Conservation (phyloP, 2,113 vertebrate genomes). For the Thryonomys swinderianus region DNA sequence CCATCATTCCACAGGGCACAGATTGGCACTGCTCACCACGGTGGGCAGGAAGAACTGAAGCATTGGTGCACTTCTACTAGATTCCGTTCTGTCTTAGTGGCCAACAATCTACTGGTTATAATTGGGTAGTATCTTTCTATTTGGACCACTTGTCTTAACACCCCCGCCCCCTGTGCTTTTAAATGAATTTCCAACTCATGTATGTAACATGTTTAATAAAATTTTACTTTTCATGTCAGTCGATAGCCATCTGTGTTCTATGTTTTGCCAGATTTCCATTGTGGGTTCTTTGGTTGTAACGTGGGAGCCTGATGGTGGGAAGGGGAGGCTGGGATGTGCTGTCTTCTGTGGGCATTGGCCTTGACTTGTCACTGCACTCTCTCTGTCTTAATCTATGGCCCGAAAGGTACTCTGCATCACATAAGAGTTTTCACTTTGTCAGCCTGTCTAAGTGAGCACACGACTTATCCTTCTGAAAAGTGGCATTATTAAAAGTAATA, state of each 20-base stretch:
- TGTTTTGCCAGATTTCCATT: slow-evolving; percentile 77
- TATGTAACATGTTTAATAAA: slow-evolving; percentile 96
- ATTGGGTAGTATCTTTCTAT: slow-evolving; percentile 92
- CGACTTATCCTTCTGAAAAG: slow-evolving; percentile 85
- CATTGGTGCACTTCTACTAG: slow-evolving; percentile 91
- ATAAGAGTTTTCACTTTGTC: slow-evolving; percentile 83
- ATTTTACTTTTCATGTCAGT: slow-evolving; percentile 93
- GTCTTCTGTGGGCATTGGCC: slow-evolving; percentile 53
- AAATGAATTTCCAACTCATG: slow-evolving; percentile 91
- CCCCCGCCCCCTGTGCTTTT: slow-evolving; percentile 94
- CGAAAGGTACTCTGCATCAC: slow-evolving; percentile 83
- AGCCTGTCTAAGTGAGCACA: slow-evolving; percentile 85
- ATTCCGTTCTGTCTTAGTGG: slow-evolving; percentile 91
- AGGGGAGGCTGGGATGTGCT: slow-evolving; percentile 52
- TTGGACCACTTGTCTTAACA: slow-evolving; percentile 92
- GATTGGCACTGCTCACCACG: slow-evolving; percentile 88
- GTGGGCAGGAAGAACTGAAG: slow-evolving; percentile 92
- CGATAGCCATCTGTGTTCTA: slow-evolving; percentile 88
- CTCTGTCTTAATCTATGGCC: slow-evolving; percentile 77
- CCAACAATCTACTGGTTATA: slow-evolving; percentile 90
- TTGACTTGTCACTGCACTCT: slow-evolving; percentile 73
- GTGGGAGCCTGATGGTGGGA: slow-evolving; percentile 45
- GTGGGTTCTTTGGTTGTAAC: slow-evolving; percentile 65
- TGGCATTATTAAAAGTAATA: slow-evolving; percentile 85
- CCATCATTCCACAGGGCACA: slow-evolving; percentile 86